phyloP scores from a whole-genome alignment of 2,113 vertebrate species.

The Sarotherodon lohbergeri region DNA sequence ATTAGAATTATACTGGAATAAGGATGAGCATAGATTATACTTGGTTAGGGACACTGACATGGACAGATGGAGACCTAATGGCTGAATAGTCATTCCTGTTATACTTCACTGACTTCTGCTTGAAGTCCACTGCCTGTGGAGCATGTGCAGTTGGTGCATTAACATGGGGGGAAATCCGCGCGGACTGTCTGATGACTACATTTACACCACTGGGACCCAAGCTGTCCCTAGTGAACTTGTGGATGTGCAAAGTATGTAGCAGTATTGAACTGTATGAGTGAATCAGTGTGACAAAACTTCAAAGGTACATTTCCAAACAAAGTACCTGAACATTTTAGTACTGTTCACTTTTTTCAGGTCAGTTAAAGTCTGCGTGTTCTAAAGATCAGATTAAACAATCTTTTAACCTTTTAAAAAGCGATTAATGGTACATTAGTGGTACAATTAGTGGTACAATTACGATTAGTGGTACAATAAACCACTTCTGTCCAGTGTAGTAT shows the following conservation, averaged over 20 bases:
- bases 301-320: neutral
- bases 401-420: neutral
- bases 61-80: neutral
- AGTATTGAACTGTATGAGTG: neutral
- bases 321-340: neutral
- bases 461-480: neutral
- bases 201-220: neutral
- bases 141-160: neutral
- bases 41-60: neutral
- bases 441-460: no score
- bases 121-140: neutral
- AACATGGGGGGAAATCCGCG: fast-evolving
- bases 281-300: neutral
- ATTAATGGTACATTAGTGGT: neutral
- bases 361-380: neutral
- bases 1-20: neutral
- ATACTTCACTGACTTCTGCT: neutral
- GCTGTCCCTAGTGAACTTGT: neutral
- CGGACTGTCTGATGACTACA: neutral
- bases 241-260: neutral
- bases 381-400: neutral
- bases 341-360: neutral
- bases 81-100: neutral
- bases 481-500: neutral
- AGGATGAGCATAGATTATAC: neutral